These are phyloP conservation scores for Dunckerocampus dactyliophorus DNA, from an alignment of 2,113 vertebrate species.

Conservation along the genomic window DNA sequence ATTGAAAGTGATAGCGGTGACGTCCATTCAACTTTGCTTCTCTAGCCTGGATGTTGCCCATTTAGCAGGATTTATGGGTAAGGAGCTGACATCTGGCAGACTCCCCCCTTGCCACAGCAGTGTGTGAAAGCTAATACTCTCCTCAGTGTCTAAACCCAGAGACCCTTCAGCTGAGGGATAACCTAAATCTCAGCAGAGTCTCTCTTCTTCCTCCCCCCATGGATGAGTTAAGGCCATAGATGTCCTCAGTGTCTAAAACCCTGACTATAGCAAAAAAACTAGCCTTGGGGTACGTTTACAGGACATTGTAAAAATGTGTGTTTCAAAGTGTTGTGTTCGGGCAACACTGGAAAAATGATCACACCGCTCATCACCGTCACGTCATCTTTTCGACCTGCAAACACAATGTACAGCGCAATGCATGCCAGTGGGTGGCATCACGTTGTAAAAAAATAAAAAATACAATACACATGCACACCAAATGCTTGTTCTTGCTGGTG, in stretches of 20 bases:
- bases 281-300: not conserved
- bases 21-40: conserved; percentile 29
- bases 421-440: too few relatives aligned
- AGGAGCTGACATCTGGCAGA: conserved; percentile 70
- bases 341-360: not conserved
- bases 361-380: not conserved
- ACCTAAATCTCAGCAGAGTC: conserved; percentile 56
- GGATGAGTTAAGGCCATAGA: conserved; percentile 50
- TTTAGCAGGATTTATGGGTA: conserved; percentile 69
- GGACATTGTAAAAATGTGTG: not conserved
- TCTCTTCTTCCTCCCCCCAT: conserved; percentile 21
- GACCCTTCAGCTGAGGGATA: conserved; percentile 65
- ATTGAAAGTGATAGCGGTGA: conserved; percentile 47
- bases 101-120: conserved; percentile 66
- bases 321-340: not conserved
- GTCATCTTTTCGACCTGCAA: too few relatives aligned
- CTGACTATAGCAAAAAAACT: conserved; percentile 20
- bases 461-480: too few relatives aligned
- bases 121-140: conserved; percentile 73
- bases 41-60: conserved; percentile 56
- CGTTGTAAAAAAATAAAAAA: too few relatives aligned
- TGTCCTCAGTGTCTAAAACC: conserved; percentile 43
- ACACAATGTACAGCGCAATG: too few relatives aligned
- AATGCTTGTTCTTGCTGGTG: too few relatives aligned
- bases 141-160: conserved; percentile 67